A percentile compares a stretch with the other conserved stretches of the same genome.
Evolutionary conservation across 2,888 invertebrate genomes (phyloP).

Genomic region (Nebria brevicollis): DNA sequence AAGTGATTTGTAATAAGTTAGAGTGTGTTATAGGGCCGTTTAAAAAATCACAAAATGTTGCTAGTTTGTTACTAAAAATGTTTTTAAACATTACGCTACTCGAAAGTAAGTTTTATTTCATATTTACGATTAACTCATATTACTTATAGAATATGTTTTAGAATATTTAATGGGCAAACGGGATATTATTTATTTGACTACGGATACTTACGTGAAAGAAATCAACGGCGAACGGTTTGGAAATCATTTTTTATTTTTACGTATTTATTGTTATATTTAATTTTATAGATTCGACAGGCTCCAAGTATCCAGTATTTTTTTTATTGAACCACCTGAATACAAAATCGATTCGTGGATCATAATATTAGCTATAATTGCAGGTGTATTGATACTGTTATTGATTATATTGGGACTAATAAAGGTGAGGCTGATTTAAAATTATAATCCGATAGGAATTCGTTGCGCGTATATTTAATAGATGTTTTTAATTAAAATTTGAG

Average conservation of each 20-base stretch:
- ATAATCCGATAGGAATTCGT: too few relatives aligned
- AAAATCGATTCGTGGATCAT: constrained; percentile 37
- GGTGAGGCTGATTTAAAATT: constrained; percentile 6
- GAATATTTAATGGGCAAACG: constrained; percentile 26
- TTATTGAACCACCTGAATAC: constrained; percentile 9
- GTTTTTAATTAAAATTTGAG: neutral
- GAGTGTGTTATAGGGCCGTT: constrained; percentile 33
- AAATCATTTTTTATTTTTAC: neutral
- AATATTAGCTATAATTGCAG: constrained; percentile 28
- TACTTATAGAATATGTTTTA: neutral
- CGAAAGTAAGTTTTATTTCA: constrained; percentile 22
- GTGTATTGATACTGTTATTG: constrained; percentile 28
- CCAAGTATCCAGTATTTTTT: constrained; percentile 22
- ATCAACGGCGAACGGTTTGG: constrained; percentile 19
- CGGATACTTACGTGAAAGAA: constrained; percentile 26
- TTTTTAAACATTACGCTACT: constrained; percentile 24
- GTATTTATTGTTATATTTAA: neutral
- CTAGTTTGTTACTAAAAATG: constrained; percentile 35
- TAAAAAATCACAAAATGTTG: constrained; percentile 19
- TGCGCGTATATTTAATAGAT: too few relatives aligned
- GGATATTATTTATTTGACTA: constrained; percentile 32
- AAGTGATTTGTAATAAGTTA: constrained; percentile 26
- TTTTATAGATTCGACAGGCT: neutral
- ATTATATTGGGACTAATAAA: constrained; percentile 32
- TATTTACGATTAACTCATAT: neutral